Evolutionary conservation across 2,113 vertebrate genomes (phyloP), one percentile per base, ranked within the genome.

Genomic region (Astatoreochromis straeleni): DNA sequence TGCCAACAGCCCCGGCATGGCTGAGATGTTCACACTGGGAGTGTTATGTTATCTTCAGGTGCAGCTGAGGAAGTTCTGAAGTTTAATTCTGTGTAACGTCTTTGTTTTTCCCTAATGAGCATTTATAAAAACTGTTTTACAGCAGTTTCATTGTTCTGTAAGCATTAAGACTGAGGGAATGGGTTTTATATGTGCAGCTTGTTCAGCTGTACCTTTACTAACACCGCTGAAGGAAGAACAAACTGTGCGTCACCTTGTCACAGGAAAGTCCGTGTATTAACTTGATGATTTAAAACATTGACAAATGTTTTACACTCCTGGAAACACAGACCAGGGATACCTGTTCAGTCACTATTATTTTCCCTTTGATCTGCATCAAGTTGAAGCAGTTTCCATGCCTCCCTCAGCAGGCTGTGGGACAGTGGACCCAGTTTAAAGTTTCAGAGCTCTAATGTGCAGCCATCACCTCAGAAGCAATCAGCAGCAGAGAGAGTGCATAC

Each of bases 231-330:
- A 58, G 55, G 24, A 58, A 16, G 13, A 16, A 16, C 55, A 58
- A 29, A 29, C 55, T 58, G 55, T 26, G 4, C 24, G 13, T 16
- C 24, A 57, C 54, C 24, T 26, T 57, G 54, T 58, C 55, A 58
- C 55, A 0, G 24, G 55, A 1, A 58, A 0, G 7, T 29, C 26
- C 0, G 5, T 0, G 26, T 58, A 29, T 58, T 58, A 58, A 58
- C 26, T 5, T 58, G 24, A 29, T 58, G 0, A 58, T 58, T 29
- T 58, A 29, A 26, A 58, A 57, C 12, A 57, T 26, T 26, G 21
- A 57, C 24, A 57, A 57, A 57, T 26, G 24, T 57, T 57, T 57
- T 0, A 55, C 6, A 26, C 21, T 57, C 7, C 54, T 26, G 24
- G 24, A 57, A 57, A 57, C 55, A 58, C 55, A 58, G 26, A 31